Conservation (phyloP, 1,140 invertebrate genomes). For the Drosophila sp. region DNA sequence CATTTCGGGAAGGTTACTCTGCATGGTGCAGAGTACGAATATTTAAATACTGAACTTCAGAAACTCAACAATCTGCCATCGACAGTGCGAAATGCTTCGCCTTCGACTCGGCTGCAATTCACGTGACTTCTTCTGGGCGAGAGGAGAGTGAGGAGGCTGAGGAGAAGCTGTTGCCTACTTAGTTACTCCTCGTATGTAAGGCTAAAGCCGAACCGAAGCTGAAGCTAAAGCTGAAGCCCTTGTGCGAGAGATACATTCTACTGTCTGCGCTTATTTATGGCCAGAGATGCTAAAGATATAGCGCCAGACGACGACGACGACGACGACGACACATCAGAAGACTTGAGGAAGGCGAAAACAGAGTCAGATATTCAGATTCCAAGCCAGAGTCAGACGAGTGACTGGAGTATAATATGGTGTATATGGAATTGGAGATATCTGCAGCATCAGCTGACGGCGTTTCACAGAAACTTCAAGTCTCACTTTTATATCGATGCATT, state of each 20-base stretch:
- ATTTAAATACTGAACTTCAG: constrained; percentile 27
- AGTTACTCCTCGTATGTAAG: constrained; percentile 63
- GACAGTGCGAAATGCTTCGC: constrained; percentile 58
- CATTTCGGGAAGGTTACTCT: neutral
- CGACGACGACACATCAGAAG: constrained; percentile 57
- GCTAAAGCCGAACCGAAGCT: constrained; percentile 13
- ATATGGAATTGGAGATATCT: constrained; percentile 51
- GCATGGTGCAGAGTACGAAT: no score
- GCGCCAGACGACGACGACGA: constrained; percentile 71
- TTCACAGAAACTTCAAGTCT: constrained; percentile 60
- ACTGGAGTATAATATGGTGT: neutral
- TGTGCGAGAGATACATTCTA: constrained; percentile 66
- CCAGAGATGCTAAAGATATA: constrained; percentile 79
- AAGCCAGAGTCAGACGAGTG: constrained; percentile 19
- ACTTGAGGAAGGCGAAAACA: neutral
- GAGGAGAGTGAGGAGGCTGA: neutral
- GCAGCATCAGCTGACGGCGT: constrained; percentile 63
- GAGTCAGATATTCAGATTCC: constrained; percentile 21
- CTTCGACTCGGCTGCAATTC: constrained; percentile 26
- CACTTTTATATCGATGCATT: constrained; percentile 68
- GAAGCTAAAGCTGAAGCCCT: constrained; percentile 36
- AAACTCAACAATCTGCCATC: constrained; percentile 41
- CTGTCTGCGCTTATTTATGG: constrained; percentile 82
- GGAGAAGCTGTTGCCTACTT: constrained; percentile 31
- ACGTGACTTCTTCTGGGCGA: constrained; percentile 22